Evolutionary conservation across 2,797 vertebrate genomes (phyloP), one percentile per base, ranked within the genome.

Genomic region (Artibeus lituratus): DNA sequence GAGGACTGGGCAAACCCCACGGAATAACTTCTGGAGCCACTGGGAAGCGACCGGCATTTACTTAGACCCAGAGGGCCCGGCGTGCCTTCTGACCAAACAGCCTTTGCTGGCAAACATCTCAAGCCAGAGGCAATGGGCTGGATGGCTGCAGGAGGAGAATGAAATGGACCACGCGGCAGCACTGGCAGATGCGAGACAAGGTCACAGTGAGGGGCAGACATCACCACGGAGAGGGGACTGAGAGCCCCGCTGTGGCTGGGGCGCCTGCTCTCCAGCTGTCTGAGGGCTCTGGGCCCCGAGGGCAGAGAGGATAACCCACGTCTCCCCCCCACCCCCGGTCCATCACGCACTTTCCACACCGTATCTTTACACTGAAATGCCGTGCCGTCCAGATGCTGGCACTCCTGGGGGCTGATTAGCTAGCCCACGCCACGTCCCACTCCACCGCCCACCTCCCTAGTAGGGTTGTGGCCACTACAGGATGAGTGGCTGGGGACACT

Each of bases 361-460:
- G 5, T 19, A 24, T 72, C 62, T 72, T 95, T 82, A 42, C 9
- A 26, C 53, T 32, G 90, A 82, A 74, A 65, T 5, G 80, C 47
- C 69, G 53, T 12, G 76, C 87, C 53, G 7, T 15, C n/a, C 51
- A 74, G 57, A 15, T 53, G 55, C 44, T 21, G 62, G 49, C 53
- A n/a, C 69, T 72, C 53, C 5, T 42, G 29, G 49, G 10, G 2
- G 0, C 42, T 80, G 39, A 39, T 57, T 12, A 76, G 14, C 8
- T 19, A 4, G 32, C 1, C n/a, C 22, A 10, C 7, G 22, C 35
- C 1, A 0, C 2, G 11, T 37, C n/a, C 44, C 35, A 29, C 7
- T n/a, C 10, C 10, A 42, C 37, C 51, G 1, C 9, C 42, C 1
- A 7, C 74, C 19, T 86, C 62, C 65, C 39, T 24, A 29, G n/a